Percentiles rank a stretch among this genome's conserved stretches.
Conservation (phyloP, 2,797 vertebrate species). For the Falco novaeseelandiae region DNA sequence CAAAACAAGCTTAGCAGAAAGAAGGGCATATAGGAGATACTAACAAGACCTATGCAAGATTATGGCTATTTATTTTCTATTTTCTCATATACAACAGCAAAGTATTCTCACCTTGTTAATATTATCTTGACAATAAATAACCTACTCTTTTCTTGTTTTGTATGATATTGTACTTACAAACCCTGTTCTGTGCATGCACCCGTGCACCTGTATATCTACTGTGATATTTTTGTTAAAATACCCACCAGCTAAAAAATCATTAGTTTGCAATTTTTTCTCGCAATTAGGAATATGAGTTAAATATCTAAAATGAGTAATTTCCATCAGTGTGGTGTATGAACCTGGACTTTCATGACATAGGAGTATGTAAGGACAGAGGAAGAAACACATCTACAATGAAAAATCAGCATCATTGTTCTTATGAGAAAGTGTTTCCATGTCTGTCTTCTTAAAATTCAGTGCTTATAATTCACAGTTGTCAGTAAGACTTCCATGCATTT, state of each 20-base stretch:
- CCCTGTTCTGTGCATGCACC: background rate
- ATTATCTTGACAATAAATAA: background rate
- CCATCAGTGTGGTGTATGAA: background rate
- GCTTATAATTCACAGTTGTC: background rate
- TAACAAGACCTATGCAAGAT: background rate
- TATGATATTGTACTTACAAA: background rate
- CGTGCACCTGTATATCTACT: rapidly evolving
- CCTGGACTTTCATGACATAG: background rate
- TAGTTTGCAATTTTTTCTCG: background rate
- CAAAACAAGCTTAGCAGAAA: background rate
- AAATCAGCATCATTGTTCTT: background rate
- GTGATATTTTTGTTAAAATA: background rate
- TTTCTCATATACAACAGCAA: background rate
- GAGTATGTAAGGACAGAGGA: background rate
- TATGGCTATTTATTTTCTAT: background rate
- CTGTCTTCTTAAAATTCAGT: background rate
- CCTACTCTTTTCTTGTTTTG: background rate
- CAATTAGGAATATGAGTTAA: background rate
- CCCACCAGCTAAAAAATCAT: background rate
- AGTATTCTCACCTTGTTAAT: background rate
- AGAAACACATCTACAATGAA: background rate
- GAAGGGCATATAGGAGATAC: background rate
- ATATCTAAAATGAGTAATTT: background rate
- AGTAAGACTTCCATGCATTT: background rate
- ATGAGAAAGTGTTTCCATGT: background rate